Percentiles rank a stretch among this genome's conserved stretches.
Conservation (phyloP, 2,113 vertebrate species). For the Petrocephalus zakoni region DNA sequence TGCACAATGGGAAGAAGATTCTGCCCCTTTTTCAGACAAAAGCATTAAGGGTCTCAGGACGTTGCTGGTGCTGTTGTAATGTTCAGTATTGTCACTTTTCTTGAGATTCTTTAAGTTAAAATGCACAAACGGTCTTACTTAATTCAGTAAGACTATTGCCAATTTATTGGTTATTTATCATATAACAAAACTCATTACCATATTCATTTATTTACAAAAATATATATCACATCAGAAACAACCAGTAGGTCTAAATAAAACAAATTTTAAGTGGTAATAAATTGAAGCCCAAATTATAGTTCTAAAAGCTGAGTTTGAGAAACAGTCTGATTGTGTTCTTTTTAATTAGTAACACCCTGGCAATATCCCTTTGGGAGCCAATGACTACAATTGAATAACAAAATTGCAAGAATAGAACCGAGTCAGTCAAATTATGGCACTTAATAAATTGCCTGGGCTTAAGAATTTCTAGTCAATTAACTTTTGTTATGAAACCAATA, state of each 20-base stretch:
- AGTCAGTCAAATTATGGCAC: neutral
- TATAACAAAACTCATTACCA: neutral
- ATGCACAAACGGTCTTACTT: neutral
- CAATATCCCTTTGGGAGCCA: neutral
- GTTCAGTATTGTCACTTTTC: neutral
- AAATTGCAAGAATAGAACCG: neutral
- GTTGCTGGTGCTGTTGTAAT: neutral
- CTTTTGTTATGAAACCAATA: neutral
- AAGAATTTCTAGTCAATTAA: neutral
- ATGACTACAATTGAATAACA: neutral
- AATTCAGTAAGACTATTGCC: neutral
- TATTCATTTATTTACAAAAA: neutral
- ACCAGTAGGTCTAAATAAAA: neutral
- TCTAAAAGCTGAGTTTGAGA: neutral
- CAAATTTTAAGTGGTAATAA: neutral
- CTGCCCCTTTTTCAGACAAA: neutral
- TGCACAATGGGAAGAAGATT: neutral
- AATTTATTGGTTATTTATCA: neutral
- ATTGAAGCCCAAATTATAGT: neutral
- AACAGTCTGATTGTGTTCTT: neutral
- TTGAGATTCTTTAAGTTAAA: neutral
- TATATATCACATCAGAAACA: neutral
- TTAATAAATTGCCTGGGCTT: neutral
- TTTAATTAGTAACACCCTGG: neutral
- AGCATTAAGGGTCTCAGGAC: neutral